These are phyloP conservation scores for Exephanes ischioxanthus DNA, from an alignment of 2,888 invertebrate species.

Conservation along the genomic window DNA sequence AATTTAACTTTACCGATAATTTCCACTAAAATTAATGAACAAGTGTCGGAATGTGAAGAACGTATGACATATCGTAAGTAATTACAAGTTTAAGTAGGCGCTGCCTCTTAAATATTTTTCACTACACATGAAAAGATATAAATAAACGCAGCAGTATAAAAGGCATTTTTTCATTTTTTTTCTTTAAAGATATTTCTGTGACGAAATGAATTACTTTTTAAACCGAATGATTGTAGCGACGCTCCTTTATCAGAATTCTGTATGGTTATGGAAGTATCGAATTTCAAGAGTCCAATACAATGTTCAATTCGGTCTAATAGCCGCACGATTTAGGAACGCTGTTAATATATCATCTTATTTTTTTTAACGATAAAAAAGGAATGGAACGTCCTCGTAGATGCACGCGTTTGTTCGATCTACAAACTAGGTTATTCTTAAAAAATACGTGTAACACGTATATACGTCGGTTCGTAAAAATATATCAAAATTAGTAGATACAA, in stretches of 20 bases:
- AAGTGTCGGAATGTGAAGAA: conserved; percentile 66
- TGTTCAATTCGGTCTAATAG: conserved; percentile 19
- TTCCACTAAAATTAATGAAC: conserved; percentile 43
- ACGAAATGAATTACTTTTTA: conserved; percentile 4
- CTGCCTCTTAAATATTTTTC: conserved; percentile 41
- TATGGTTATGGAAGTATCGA: conserved; percentile 19
- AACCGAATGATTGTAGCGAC: conserved; percentile 48
- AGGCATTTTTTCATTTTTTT: conserved; percentile 4
- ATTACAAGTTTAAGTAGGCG: conserved; percentile 65
- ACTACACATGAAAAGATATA: conserved; percentile 33
- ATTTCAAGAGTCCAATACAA: conserved; percentile 4
- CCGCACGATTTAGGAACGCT: conserved; percentile 35
- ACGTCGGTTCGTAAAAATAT: conserved; percentile 70
- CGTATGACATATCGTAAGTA: conserved; percentile 55
- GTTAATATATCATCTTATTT: conserved; percentile 13
- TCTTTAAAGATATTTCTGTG: conserved; percentile 1
- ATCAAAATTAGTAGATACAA: conserved; percentile 65
- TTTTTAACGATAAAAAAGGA: neutral
- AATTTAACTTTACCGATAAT: conserved; percentile 28
- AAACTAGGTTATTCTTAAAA: conserved; percentile 64
- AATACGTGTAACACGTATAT: conserved; percentile 55
- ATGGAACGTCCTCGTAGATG: conserved; percentile 35
- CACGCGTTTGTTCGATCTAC: conserved; percentile 50
- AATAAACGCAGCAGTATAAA: conserved; percentile 21
- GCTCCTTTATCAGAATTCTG: conserved; percentile 33